Evolutionary conservation across 1,140 invertebrate species (phyloP).

Genomic region (Calosoma granatense): DNA sequence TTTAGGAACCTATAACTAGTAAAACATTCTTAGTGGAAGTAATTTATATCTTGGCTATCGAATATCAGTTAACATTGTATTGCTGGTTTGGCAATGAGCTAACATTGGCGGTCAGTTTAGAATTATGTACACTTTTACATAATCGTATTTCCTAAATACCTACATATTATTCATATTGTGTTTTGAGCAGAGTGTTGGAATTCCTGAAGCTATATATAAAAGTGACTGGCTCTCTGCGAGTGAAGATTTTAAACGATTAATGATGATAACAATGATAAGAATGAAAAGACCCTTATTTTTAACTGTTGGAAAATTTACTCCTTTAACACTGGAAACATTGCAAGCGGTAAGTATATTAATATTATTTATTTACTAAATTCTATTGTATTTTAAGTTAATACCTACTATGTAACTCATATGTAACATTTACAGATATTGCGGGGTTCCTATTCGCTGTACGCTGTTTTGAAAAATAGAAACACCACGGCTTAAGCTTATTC

Average conservation of each 20-base stretch:
- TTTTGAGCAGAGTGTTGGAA: slow-evolving; percentile 28
- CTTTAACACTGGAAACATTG: slow-evolving; percentile 38
- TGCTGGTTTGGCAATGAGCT: slow-evolving; percentile 49
- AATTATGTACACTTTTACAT: too few relatives aligned
- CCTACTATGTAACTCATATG: too few relatives aligned
- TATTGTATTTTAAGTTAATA: too few relatives aligned
- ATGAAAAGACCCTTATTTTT: slow-evolving; percentile 39
- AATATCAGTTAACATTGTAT: slow-evolving; percentile 40
- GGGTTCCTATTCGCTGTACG: slow-evolving; percentile 40
- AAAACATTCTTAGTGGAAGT: slow-evolving; percentile 38
- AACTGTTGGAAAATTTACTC: slow-evolving; percentile 39
- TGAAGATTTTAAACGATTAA: slow-evolving; percentile 27
- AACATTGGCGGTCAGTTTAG: slow-evolving; percentile 37
- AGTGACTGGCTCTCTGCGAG: slow-evolving; percentile 36
- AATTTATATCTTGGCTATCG: slow-evolving; percentile 37
- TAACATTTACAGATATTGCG: slow-evolving; percentile 39
- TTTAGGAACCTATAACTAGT: slow-evolving; percentile 20
- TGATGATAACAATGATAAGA: slow-evolving; percentile 38
- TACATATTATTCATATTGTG: background rate
- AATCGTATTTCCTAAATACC: too few relatives aligned
- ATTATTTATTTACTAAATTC: too few relatives aligned
- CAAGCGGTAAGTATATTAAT: slow-evolving; percentile 29
- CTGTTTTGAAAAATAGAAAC: slow-evolving; percentile 35
- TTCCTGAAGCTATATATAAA: slow-evolving; percentile 32
- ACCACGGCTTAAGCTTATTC: too few relatives aligned